Conservation (phyloP, 2,797 vertebrate genomes). For the Todus mexicanus region DNA sequence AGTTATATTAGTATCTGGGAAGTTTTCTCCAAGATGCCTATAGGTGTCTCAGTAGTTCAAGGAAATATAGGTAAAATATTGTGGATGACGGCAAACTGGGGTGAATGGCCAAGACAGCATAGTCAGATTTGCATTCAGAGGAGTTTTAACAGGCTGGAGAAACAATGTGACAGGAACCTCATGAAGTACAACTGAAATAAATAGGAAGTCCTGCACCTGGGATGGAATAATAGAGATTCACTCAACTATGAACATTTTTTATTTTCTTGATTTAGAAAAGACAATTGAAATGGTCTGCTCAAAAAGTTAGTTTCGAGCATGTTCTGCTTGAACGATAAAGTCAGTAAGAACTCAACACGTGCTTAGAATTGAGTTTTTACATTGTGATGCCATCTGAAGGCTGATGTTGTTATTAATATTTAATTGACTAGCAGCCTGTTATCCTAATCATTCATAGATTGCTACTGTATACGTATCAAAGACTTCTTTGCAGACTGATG, state of each 20-base stretch:
- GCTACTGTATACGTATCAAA: neutral
- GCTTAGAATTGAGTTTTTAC: neutral
- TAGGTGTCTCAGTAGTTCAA: neutral
- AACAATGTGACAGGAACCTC: neutral
- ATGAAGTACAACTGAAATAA: neutral
- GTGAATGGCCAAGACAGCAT: neutral
- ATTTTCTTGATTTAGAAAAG: neutral
- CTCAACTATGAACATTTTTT: neutral
- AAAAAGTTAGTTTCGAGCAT: neutral
- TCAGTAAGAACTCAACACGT: neutral
- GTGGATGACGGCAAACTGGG: neutral
- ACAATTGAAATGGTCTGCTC: neutral
- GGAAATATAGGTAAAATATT: neutral
- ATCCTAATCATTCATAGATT: neutral
- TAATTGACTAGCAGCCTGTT: neutral
- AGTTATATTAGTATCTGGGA: neutral
- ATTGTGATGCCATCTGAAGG: neutral
- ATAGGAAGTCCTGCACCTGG: neutral
- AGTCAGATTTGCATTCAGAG: neutral
- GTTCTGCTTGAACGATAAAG: neutral
- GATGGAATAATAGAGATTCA: neutral
- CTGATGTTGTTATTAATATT: neutral
- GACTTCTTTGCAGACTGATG: neutral
- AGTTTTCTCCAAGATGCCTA: neutral
- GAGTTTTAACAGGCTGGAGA: neutral